These are phyloP conservation scores for Baccha elongata DNA, from an alignment of 2,888 invertebrate genomes.

Conservation along the genomic window DNA sequence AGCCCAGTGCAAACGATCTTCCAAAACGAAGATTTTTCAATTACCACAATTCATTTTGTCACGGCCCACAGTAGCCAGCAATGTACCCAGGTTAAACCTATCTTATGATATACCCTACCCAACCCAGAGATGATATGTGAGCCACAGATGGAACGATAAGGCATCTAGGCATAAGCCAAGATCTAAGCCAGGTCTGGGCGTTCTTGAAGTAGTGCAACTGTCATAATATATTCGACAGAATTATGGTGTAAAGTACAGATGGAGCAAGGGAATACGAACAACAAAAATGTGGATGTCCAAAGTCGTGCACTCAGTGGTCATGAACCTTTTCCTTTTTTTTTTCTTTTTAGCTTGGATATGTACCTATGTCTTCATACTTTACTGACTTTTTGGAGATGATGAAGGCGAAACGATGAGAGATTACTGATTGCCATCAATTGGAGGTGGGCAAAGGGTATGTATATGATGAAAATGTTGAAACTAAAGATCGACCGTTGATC, in stretches of 20 bases:
- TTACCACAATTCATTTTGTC: conserved; percentile 67
- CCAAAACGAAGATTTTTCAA: conserved; percentile 59
- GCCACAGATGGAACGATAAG: conserved; percentile 62
- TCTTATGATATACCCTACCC: conserved; percentile 15
- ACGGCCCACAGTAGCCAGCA: conserved; percentile 56
- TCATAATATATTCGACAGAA: conserved; percentile 63
- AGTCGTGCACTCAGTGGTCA: conserved; percentile 58
- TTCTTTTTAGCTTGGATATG: not conserved
- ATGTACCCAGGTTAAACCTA: conserved; percentile 13
- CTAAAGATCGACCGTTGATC: conserved; percentile 35
- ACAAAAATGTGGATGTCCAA: conserved; percentile 24
- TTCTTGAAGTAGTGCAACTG: conserved; percentile 58
- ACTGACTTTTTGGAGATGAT: conserved; percentile 17
- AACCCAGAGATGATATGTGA: conserved; percentile 55
- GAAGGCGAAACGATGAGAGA: conserved; percentile 38
- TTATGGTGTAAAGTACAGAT: conserved; percentile 21
- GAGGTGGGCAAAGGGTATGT: conserved; percentile 1
- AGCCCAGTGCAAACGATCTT: conserved; percentile 18
- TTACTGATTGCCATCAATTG: conserved; percentile 35
- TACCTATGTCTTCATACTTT: conserved; percentile 47
- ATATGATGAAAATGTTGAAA: conserved; percentile 16
- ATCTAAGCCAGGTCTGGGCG: conserved; percentile 45
- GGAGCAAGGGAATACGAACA: not conserved
- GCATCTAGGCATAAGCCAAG: conserved; percentile 37
- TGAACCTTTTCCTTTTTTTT: conserved; percentile 46